Evolutionary conservation across 2,113 vertebrate genomes (phyloP).

Genomic region (Clarias magur): DNA sequence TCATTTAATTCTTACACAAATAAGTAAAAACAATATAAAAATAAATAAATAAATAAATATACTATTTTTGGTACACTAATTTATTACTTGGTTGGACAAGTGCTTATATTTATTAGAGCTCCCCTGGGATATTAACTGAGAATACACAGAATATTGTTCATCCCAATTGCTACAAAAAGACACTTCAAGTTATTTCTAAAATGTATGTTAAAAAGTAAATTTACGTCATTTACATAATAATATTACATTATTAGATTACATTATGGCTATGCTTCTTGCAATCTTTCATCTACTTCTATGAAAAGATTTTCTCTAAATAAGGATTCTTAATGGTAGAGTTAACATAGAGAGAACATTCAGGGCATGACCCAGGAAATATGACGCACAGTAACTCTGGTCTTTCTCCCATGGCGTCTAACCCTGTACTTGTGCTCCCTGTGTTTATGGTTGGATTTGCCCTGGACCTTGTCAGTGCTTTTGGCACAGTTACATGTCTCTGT

Average conservation of each 20-base stretch:
- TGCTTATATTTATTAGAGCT: too few relatives aligned
- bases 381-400: slow-evolving; percentile 12
- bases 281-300: neutral
- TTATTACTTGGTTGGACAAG: too few relatives aligned
- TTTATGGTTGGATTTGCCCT: slow-evolving; percentile 46
- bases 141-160: neutral
- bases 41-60: too few relatives aligned
- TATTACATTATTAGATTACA: neutral
- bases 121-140: too few relatives aligned
- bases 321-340: slow-evolving; percentile 7
- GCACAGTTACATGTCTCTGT: slow-evolving; percentile 11
- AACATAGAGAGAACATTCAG: neutral
- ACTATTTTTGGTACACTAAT: too few relatives aligned
- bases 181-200: neutral
- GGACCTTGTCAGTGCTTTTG: slow-evolving; percentile 46
- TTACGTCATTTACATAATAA: neutral
- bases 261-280: neutral
- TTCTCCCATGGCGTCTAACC: slow-evolving; percentile 21
- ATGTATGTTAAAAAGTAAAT: neutral
- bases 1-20: neutral
- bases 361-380: slow-evolving; percentile 33
- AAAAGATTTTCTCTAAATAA: slow-evolving; percentile 15
- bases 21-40: too few relatives aligned
- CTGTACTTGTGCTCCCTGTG: slow-evolving; percentile 15
- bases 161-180: neutral